These are phyloP conservation scores for Chrysochloris asiatica DNA, from an alignment of 2,113 vertebrate genomes.

Conservation along the genomic window DNA sequence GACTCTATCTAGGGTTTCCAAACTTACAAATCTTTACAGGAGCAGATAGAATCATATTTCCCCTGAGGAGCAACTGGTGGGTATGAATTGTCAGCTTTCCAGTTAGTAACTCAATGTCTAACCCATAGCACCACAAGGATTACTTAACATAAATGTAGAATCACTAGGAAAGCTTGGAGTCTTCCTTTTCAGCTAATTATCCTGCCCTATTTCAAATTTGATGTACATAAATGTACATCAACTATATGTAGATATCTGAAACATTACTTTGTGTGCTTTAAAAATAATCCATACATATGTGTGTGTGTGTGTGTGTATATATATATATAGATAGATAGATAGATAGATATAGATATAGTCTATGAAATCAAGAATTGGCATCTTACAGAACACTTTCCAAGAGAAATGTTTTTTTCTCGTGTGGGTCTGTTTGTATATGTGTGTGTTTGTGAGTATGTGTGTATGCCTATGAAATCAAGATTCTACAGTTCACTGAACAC, in stretches of 20 bases:
- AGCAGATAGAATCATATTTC: too few relatives aligned
- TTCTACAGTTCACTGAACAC: background rate
- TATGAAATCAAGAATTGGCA: background rate
- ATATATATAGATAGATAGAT: too few relatives aligned
- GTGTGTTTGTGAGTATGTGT: background rate
- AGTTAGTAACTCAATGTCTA: too few relatives aligned
- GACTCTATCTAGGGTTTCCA: background rate
- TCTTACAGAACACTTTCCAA: background rate
- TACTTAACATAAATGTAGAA: background rate
- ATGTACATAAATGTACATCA: background rate
- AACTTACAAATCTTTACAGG: too few relatives aligned
- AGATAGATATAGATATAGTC: background rate
- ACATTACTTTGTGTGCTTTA: background rate
- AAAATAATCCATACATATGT: too few relatives aligned
- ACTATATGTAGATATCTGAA: background rate
- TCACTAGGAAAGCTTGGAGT: background rate
- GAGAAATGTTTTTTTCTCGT: background rate
- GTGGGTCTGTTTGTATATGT: background rate
- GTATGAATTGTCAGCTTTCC: too few relatives aligned
- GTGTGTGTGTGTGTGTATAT: background rate
- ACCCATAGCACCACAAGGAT: too few relatives aligned
- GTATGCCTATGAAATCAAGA: background rate
- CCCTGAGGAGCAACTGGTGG: too few relatives aligned
- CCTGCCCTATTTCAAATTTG: constrained; percentile 9
- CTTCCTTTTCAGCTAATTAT: background rate